A percentile compares a stretch with the other conserved stretches of the same genome.
Evolutionary conservation across 2,797 vertebrate genomes (phyloP).

Genomic region (Bovichtus variegatus): DNA sequence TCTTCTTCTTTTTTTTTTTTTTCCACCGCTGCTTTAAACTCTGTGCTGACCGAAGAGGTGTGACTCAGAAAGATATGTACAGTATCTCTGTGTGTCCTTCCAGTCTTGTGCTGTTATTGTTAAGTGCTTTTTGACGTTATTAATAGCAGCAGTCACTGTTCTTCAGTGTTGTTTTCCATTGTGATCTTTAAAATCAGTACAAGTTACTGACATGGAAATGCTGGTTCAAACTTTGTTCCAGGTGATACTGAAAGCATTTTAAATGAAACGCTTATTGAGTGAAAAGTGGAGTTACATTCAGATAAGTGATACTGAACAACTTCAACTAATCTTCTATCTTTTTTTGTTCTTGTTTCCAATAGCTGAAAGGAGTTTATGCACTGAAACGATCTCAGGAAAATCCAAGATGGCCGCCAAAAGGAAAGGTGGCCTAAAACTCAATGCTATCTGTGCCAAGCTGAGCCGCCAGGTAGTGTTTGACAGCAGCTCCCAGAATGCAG

Average conservation of each 20-base stretch:
- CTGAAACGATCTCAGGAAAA: conserved; percentile 97
- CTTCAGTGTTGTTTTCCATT: conserved; percentile 64
- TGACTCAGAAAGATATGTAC: conserved; percentile 78
- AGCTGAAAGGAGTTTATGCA: conserved; percentile 99
- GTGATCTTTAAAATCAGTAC: conserved; percentile 55
- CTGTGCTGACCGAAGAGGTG: conserved; percentile 75
- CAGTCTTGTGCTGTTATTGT: conserved; percentile 73
- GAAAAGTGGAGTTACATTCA: conserved; percentile 12
- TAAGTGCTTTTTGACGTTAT: conserved; percentile 76
- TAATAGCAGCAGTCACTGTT: conserved; percentile 73
- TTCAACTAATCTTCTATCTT: conserved; percentile 30
- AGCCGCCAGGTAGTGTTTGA: conserved; percentile 98
- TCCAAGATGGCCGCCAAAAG: conserved; percentile 99
- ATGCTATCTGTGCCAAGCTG: conserved; percentile 99
- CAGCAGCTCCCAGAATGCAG: conserved; percentile 89
- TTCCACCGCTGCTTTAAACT: conserved; percentile 54
- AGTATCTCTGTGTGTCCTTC: conserved; percentile 73
- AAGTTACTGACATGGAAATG: conserved; percentile 46
- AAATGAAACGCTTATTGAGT: conserved; percentile 4
- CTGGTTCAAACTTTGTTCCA: conserved; percentile 25
- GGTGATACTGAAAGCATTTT: conserved; percentile 1
- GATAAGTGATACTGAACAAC: conserved; percentile 10
- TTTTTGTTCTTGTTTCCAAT: conserved; percentile 48
- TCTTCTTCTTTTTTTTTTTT: conserved; percentile 59
- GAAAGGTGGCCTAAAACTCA: conserved; percentile 99